A percentile compares a stretch with the other conserved stretches of the same genome.
phyloP scores from a whole-genome alignment of 2,888 invertebrate genomes.

The Stenotaenia linearis region DNA sequence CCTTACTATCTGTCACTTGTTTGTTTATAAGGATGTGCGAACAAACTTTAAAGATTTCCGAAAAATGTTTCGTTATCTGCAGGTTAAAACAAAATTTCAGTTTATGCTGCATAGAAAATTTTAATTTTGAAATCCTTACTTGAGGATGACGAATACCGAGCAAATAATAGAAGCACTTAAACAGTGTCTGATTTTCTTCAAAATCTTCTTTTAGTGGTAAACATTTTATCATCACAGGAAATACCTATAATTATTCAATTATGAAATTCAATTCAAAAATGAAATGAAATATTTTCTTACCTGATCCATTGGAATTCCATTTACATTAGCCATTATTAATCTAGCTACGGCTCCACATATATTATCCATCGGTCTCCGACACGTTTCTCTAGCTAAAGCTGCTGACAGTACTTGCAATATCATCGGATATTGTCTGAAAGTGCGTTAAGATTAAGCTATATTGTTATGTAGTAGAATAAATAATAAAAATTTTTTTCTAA shows the following conservation, averaged over 20 bases:
- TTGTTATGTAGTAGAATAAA: neutral
- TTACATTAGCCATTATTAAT: conserved; percentile 61
- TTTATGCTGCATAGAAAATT: too few species aligned
- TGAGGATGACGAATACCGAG: conserved; percentile 58
- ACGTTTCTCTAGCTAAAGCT: conserved; percentile 58
- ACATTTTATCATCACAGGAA: conserved; percentile 64
- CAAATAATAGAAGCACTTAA: conserved; percentile 59
- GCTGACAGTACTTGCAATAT: conserved; percentile 63
- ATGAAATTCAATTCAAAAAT: neutral
- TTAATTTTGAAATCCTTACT: too few species aligned
- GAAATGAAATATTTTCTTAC: conserved; percentile 44
- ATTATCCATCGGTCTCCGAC: conserved; percentile 63
- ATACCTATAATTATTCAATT: conserved; percentile 51
- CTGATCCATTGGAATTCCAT: conserved; percentile 62
- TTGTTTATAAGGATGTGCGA: conserved; percentile 24
- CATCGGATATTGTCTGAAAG: conserved; percentile 56
- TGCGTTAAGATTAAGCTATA: neutral
- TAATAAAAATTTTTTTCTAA: neutral
- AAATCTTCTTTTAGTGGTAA: conserved; percentile 68
- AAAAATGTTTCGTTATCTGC: conserved; percentile 27
- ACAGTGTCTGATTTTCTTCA: conserved; percentile 65
- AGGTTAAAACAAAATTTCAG: neutral
- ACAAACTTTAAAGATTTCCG: conserved; percentile 32
- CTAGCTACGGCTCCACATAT: conserved; percentile 70
- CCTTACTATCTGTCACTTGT: conserved; percentile 33